A percentile compares a stretch with the other conserved stretches of the same genome.
Evolutionary conservation across 92 coral and sea anemone genomes (phyloP).

Genomic region (Siderastrea radians): DNA sequence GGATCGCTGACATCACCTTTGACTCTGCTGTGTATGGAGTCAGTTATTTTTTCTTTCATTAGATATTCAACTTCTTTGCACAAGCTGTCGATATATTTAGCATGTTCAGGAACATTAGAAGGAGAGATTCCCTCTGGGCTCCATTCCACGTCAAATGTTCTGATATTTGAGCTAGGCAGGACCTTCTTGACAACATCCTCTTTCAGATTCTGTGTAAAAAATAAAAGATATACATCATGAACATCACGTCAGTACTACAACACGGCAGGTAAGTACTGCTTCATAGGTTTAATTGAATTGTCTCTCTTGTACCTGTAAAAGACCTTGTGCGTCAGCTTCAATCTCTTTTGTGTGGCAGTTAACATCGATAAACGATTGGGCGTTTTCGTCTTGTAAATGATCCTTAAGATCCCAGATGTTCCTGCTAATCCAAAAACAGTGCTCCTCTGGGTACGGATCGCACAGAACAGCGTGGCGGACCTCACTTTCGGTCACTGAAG

Average conservation of each 20-base stretch:
- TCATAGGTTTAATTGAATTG: background rate
- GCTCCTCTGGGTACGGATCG: constrained; percentile 40
- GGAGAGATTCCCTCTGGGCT: constrained; percentile 26
- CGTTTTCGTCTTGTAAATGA: constrained; percentile 46
- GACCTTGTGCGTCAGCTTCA: constrained; percentile 64
- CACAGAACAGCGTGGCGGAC: constrained; percentile 65
- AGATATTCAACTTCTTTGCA: constrained; percentile 65
- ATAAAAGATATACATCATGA: background rate
- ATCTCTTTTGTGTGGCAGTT: constrained; percentile 29
- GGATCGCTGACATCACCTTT: constrained; percentile 63
- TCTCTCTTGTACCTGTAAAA: constrained; percentile 13
- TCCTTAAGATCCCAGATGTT: constrained; percentile 61
- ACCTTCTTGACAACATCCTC: constrained; percentile 36
- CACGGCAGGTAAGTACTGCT: too few relatives aligned
- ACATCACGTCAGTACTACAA: too few relatives aligned
- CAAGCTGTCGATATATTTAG: constrained; percentile 54
- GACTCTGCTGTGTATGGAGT: constrained; percentile 52
- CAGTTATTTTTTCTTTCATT: constrained; percentile 57
- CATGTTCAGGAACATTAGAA: constrained; percentile 13
- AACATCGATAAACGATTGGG: constrained; percentile 62
- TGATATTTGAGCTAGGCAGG: constrained; percentile 51
- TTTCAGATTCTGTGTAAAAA: constrained; percentile 36
- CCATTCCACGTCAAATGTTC: constrained; percentile 67
- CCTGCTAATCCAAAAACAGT: constrained; percentile 71
- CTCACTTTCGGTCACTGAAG: constrained; percentile 75